Percentiles rank a stretch among this genome's conserved stretches.
phyloP scores from a whole-genome alignment of 1,140 invertebrate genomes.

The Hylaeus volcanicus region DNA sequence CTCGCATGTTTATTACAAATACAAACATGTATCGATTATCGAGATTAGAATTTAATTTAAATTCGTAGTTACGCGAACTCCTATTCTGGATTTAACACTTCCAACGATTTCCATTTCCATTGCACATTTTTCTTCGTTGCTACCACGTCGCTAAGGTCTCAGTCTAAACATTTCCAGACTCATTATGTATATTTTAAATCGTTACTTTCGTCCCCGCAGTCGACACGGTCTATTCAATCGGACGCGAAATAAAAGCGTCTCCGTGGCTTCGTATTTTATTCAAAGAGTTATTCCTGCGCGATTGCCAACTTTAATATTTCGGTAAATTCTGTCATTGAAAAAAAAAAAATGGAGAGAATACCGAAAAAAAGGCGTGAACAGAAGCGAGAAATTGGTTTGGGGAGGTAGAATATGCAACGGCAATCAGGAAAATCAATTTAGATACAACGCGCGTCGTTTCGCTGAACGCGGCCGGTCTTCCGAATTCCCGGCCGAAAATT shows the following conservation, averaged over 20 bases:
- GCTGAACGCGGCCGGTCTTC: conserved; percentile 4
- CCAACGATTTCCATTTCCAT: no score
- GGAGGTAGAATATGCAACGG: background rate
- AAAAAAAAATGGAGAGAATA: background rate
- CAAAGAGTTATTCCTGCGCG: background rate
- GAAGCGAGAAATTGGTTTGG: background rate
- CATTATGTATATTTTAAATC: background rate
- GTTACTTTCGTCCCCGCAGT: background rate
- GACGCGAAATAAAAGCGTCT: background rate
- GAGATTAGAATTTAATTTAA: no score
- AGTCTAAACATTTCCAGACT: no score
- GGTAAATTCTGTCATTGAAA: background rate
- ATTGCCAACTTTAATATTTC: background rate
- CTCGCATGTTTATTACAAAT: no score
- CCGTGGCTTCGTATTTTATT: background rate
- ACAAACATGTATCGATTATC: no score
- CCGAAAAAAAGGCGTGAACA: background rate
- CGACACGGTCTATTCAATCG: background rate
- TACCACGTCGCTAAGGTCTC: no score
- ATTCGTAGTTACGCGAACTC: no score
- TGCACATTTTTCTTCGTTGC: no score
- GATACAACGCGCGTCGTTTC: conserved; percentile 5
- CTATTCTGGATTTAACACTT: no score
- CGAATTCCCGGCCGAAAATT: conserved; percentile 5
- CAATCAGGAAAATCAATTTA: conserved; percentile 38